phyloP scores from a whole-genome alignment of 1,140 invertebrate genomes.

The Octopus bimaculoides region DNA sequence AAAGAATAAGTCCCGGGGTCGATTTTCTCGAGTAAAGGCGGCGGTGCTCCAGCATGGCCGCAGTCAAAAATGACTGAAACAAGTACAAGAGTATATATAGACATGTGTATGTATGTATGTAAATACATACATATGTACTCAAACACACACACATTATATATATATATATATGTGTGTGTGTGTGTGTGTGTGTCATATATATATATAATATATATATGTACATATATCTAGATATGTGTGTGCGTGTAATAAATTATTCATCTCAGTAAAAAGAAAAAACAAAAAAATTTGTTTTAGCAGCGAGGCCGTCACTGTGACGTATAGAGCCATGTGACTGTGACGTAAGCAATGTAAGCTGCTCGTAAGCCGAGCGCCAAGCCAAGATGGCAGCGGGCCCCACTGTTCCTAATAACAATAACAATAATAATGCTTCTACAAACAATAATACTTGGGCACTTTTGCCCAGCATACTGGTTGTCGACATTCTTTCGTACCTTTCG shows the following conservation, averaged over 20 bases:
- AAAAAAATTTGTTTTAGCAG: not conserved
- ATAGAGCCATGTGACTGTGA: not conserved
- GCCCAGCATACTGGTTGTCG: constrained; percentile 66
- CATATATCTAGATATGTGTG: not conserved
- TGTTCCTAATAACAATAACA: not conserved
- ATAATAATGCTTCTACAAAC: not conserved
- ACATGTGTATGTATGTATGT: no score
- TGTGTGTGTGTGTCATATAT: no score
- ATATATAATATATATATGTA: not conserved
- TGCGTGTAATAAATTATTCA: not conserved
- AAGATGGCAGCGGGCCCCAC: constrained; percentile 7
- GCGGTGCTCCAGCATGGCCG: no score
- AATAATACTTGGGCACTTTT: constrained; percentile 52
- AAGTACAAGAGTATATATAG: no score
- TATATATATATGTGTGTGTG: no score
- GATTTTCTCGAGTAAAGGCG: no score
- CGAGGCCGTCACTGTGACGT: not conserved
- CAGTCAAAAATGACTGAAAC: no score
- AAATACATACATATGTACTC: no score
- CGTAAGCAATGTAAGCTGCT: not conserved
- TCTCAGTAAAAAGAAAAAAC: not conserved
- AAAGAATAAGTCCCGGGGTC: no score
- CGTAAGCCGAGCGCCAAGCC: not conserved
- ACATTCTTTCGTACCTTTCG: constrained; percentile 65
- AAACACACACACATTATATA: no score